Conservation (phyloP, 2,888 invertebrate genomes). For the Aromia moschata region DNA sequence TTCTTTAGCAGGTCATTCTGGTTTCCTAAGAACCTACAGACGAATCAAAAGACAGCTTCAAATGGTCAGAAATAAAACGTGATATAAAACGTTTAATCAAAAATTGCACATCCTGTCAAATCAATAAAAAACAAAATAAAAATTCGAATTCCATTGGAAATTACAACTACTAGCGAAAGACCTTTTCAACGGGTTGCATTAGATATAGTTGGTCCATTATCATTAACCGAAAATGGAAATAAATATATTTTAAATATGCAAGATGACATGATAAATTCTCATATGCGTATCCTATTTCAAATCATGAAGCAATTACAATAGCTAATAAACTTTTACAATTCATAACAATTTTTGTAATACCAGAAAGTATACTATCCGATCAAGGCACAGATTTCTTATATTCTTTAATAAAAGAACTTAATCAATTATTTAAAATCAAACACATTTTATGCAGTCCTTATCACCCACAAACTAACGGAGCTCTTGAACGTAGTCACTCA, state of each 20-base stretch:
- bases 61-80: constrained; percentile 35
- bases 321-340: constrained; percentile 50
- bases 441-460: constrained; percentile 48
- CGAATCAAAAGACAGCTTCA: constrained; percentile 38
- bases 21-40: constrained; percentile 23
- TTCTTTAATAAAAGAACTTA: constrained; percentile 50
- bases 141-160: constrained; percentile 49
- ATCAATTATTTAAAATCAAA: constrained; percentile 51
- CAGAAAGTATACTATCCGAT: constrained; percentile 55
- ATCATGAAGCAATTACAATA: constrained; percentile 51
- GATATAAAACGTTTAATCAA: constrained; percentile 38
- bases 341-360: constrained; percentile 55
- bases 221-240: constrained; percentile 43
- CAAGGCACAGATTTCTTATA: constrained; percentile 57
- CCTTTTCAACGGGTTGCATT: constrained; percentile 50
- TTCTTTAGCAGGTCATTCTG: not conserved
- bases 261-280: constrained; percentile 37
- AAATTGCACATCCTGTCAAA: constrained; percentile 41
- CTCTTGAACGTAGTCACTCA: constrained; percentile 16
- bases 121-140: constrained; percentile 42
- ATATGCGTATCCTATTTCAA: too few relatives aligned
- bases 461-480: constrained; percentile 46
- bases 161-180: constrained; percentile 48
- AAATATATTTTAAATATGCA: constrained; percentile 46
- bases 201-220: constrained; percentile 51